Evolutionary conservation across 2,797 vertebrate species (phyloP).

Genomic region (Pseudocheirus occidentalis): DNA sequence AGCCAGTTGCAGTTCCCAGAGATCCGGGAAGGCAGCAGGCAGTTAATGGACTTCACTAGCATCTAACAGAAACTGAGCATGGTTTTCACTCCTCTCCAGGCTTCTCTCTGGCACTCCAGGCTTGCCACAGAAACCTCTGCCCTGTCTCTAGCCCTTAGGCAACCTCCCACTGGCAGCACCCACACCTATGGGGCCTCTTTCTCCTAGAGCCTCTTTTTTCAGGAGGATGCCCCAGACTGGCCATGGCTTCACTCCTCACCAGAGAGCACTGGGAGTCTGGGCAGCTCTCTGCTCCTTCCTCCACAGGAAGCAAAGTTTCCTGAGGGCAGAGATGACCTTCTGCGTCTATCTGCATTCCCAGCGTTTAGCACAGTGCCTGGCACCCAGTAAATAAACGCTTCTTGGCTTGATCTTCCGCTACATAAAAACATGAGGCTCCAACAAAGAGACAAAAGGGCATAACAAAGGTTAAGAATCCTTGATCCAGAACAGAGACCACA

Average conservation of each 20-base stretch:
- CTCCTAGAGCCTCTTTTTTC: not conserved
- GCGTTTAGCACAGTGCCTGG: not conserved
- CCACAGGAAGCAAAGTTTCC: not conserved
- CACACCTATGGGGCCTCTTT: not conserved
- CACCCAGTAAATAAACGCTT: not conserved
- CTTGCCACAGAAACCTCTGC: not conserved
- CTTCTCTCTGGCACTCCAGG: not conserved
- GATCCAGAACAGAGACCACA: not conserved
- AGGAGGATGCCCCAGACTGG: not conserved
- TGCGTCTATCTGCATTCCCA: not conserved
- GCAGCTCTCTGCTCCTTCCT: not conserved
- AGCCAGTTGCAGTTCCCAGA: not conserved
- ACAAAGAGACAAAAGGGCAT: not conserved
- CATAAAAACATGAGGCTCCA: not conserved
- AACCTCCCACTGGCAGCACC: not conserved
- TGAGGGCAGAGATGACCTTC: not conserved
- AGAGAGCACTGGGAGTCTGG: not conserved
- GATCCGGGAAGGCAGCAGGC: not conserved
- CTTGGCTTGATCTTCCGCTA: too few relatives aligned
- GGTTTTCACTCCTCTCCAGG: not conserved
- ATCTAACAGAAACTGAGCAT: not conserved
- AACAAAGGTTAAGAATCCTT: not conserved
- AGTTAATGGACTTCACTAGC: not conserved
- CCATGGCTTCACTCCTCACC: not conserved
- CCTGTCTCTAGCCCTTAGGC: not conserved